Conservation (phyloP, 2,797 vertebrate species). For the Dicrostonyx torquatus region DNA sequence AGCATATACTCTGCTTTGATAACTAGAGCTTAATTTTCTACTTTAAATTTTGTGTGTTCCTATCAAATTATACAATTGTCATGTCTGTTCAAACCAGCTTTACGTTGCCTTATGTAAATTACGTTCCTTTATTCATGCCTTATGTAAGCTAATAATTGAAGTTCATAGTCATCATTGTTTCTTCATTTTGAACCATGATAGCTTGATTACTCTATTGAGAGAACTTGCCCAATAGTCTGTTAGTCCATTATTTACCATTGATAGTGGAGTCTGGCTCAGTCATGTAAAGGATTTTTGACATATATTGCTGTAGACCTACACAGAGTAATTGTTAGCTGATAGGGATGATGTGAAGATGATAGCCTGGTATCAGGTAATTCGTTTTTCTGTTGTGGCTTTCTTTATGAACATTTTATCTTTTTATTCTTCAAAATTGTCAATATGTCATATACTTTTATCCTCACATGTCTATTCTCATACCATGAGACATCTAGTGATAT, state of each 20-base stretch:
- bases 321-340: constrained; percentile 6
- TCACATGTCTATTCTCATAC: constrained; percentile 49
- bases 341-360: neutral
- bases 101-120: constrained; percentile 3
- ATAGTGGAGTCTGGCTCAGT: neutral
- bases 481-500: constrained; percentile 28
- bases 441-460: constrained; percentile 32
- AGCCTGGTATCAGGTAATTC: neutral
- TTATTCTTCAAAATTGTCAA: constrained; percentile 53
- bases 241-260: neutral
- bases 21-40: constrained; percentile 30
- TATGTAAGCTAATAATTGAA: constrained; percentile 36
- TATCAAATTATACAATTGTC: constrained; percentile 40
- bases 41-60: constrained; percentile 12
- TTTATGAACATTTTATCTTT: neutral
- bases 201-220: neutral
- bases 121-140: too few relatives aligned
- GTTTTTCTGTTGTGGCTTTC: constrained; percentile 28
- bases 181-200: constrained; percentile 45
- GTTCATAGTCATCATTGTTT: neutral
- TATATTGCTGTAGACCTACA: constrained; percentile 45
- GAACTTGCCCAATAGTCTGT: constrained; percentile 30
- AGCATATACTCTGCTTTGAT: neutral
- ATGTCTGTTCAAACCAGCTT: neutral
- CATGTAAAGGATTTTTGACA: neutral